Base-by-base conservation (phyloP, 1,140 invertebrate genomes). In the Lepidurus couesii region DNA sequence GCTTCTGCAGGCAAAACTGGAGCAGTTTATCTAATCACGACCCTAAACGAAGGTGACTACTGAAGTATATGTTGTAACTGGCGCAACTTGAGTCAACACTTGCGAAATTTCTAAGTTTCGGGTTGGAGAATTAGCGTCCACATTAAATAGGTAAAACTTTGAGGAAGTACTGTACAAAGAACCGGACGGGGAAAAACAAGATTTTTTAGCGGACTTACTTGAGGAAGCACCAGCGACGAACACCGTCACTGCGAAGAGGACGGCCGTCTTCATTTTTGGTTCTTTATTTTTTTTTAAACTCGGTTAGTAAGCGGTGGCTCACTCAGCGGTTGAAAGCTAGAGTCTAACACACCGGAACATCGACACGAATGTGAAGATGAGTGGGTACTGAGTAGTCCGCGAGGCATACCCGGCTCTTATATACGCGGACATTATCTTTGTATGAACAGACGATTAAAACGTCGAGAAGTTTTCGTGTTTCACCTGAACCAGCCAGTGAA, bases 291-390 rank as follows among this genome's bases (percentile, higher is more conserved):
- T n/a, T 65, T 47, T 65, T 65, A 65, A 65, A 16, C 21, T 65
- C 53, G 53, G 53, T n/a, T 65, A 65, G 21, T 21, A n/a, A 65
- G 13, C 53, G 53, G 53, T 65, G 53, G 53, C 53, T 65, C 53
- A 65, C 53, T 65, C 53, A 65, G 53, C 53, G 16, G 2, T 65
- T 65, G 53, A 16, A 16, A 65, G 53, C 53, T 9, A n/a, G 53
- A 65, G 53, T 65, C 53, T 65, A 65, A 65, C 53, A 65, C 53
- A 65, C 53, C 53, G 53, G 53, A 34, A 65, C 53, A 65, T 65
- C 53, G 21, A 65, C 53, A 65, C 53, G 16, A 65, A 65, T 65
- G 53, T 65, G 53, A 65, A 13, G 53, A 65, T 65, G 53, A 65
- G 53, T n/a, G 53, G 53, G 53, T 65, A 65, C 53, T 65, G 53